Conservation (phyloP, 2,113 vertebrate species). For the Hypanus sabinus region DNA sequence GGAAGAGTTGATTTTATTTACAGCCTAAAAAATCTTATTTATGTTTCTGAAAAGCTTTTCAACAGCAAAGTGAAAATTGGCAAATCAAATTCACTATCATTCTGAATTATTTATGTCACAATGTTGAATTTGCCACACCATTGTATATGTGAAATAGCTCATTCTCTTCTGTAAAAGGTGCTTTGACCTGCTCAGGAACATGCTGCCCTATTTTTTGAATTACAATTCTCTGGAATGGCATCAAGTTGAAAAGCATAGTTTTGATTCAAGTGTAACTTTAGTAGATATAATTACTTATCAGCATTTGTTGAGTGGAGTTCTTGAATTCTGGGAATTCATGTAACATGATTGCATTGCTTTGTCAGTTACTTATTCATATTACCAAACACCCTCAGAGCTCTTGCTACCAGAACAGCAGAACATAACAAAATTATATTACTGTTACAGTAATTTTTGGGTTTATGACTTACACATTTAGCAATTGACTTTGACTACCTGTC, state of each 20-base stretch:
- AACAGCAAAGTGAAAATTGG: neutral
- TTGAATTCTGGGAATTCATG: neutral
- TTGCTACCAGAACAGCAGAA: neutral
- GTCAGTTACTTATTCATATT: neutral
- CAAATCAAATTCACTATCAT: neutral
- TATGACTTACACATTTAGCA: no score
- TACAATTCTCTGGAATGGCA: neutral
- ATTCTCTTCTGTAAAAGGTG: neutral
- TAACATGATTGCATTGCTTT: neutral
- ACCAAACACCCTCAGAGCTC: neutral
- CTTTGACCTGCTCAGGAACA: neutral
- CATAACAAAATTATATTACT: neutral
- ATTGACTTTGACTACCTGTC: no score
- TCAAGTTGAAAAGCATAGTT: neutral
- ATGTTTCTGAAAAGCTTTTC: neutral
- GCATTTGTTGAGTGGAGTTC: neutral
- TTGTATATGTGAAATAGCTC: neutral
- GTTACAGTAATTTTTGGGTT: no score
- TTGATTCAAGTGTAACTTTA: neutral
- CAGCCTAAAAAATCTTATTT: neutral
- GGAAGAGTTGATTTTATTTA: conserved; percentile 3
- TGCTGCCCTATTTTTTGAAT: neutral
- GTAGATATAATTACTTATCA: neutral
- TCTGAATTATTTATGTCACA: conserved; percentile 19
- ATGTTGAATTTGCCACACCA: neutral